These are phyloP conservation scores for Coranthus polyacanthus DNA, from an alignment of 2,797 vertebrate genomes.

Conservation along the genomic window DNA sequence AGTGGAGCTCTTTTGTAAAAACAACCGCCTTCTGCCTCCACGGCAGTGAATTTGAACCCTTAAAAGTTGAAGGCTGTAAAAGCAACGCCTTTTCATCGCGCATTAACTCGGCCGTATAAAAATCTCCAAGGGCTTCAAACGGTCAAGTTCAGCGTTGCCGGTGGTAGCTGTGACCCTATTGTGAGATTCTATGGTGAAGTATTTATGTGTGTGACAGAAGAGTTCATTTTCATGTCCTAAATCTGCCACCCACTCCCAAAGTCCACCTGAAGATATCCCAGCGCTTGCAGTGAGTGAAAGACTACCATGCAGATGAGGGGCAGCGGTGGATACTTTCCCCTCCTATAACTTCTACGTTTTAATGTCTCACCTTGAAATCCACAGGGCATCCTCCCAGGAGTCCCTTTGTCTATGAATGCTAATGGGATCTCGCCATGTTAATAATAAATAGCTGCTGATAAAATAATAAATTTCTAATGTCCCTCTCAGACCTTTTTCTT, in stretches of 20 bases:
- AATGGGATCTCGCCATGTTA: slow-evolving; percentile 78
- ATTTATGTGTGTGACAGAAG: slow-evolving; percentile 15
- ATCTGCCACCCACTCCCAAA: slow-evolving; percentile 28
- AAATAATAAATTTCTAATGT: slow-evolving; percentile 84
- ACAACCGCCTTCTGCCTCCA: too few relatives aligned
- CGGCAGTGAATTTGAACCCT: too few relatives aligned
- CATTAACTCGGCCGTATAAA: too few relatives aligned
- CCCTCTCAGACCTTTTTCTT: slow-evolving; percentile 71
- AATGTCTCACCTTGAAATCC: slow-evolving; percentile 74
- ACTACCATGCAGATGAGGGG: slow-evolving; percentile 49
- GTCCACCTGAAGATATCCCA: slow-evolving; percentile 23
- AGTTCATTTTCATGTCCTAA: slow-evolving; percentile 31
- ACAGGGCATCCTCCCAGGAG: slow-evolving; percentile 69
- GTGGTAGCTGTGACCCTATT: not conserved
- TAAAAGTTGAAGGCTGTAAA: too few relatives aligned
- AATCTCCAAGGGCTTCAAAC: too few relatives aligned
- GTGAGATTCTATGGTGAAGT: slow-evolving; percentile 9
- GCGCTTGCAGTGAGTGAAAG: slow-evolving; percentile 22
- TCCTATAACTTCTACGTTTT: slow-evolving; percentile 58
- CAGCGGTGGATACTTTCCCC: slow-evolving; percentile 28
- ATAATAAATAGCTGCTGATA: slow-evolving; percentile 83
- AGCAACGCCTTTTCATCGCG: too few relatives aligned
- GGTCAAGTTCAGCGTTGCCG: not conserved
- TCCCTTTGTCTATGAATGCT: slow-evolving; percentile 79
- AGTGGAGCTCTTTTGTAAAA: too few relatives aligned